These are phyloP conservation scores for Drosophila differens DNA, from an alignment of 2,888 invertebrate genomes.

Conservation along the genomic window DNA sequence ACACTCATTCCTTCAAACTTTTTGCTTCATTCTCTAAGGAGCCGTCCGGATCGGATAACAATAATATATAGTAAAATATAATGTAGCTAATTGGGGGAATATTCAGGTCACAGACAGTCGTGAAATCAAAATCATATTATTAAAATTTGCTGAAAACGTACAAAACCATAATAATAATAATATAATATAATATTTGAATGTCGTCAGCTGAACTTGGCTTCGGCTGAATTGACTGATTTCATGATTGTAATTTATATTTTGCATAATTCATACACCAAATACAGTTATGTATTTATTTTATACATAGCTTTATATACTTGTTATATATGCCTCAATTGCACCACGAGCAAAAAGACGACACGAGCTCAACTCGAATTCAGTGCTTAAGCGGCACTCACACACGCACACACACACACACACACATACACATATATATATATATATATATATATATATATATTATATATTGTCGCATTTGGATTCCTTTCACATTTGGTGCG, in stretches of 20 bases:
- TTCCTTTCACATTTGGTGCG: conserved; percentile 57
- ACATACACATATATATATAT: not conserved
- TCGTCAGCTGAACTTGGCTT: not conserved
- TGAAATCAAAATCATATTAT: not conserved
- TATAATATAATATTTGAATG: not conserved
- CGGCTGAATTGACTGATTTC: not conserved
- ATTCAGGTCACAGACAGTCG: not conserved
- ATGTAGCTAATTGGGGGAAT: not conserved
- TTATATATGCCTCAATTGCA: not conserved
- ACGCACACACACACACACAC: not conserved
- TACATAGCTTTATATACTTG: not conserved
- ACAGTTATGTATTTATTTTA: not conserved
- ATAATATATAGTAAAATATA: not conserved
- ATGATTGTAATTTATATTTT: not conserved
- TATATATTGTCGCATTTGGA: conserved; percentile 21
- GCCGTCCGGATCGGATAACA: not conserved
- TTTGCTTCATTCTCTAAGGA: not conserved
- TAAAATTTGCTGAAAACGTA: not conserved
- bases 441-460: not conserved
- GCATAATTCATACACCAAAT: not conserved
- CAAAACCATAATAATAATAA: not conserved
- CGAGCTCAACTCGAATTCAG: conserved; percentile 4
- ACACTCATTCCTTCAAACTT: not conserved
- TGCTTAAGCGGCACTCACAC: not conserved
- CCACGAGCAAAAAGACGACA: not conserved